Evolutionary conservation across 2,888 invertebrate genomes (phyloP).

Genomic region (Leucophenga maculata): DNA sequence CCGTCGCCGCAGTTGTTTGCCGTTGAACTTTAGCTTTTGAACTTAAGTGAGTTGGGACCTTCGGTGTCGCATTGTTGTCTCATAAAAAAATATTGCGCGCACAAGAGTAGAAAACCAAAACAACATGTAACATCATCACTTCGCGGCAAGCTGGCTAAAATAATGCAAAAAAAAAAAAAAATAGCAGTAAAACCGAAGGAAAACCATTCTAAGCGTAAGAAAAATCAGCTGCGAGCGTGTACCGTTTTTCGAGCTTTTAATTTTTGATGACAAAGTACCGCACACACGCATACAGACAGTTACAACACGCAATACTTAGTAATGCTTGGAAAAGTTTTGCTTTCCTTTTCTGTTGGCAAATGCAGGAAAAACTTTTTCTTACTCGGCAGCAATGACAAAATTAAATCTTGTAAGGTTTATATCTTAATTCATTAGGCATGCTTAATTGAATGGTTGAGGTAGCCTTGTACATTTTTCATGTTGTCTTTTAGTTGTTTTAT

Average conservation of each 20-base stretch:
- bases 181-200: background rate
- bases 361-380: background rate
- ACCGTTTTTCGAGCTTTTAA: constrained; percentile 11
- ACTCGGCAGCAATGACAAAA: background rate
- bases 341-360: background rate
- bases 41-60: constrained; percentile 15
- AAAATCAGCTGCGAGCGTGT: background rate
- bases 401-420: background rate
- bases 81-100: background rate
- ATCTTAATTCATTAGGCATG: background rate
- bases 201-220: background rate
- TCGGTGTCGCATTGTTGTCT: background rate
- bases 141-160: no score
- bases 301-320: background rate
- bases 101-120: background rate
- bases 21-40: constrained; percentile 26
- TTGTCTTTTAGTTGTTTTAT: no score
- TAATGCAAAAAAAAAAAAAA: background rate
- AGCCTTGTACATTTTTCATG: no score
- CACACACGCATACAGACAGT: background rate
- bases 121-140: background rate
- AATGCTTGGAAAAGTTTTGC: background rate
- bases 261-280: constrained; percentile 9
- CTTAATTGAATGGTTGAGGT: no score
- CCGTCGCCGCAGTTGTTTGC: background rate